Conservation (phyloP, 1,140 invertebrate species). For the Dinothrombium tinctorium region DNA sequence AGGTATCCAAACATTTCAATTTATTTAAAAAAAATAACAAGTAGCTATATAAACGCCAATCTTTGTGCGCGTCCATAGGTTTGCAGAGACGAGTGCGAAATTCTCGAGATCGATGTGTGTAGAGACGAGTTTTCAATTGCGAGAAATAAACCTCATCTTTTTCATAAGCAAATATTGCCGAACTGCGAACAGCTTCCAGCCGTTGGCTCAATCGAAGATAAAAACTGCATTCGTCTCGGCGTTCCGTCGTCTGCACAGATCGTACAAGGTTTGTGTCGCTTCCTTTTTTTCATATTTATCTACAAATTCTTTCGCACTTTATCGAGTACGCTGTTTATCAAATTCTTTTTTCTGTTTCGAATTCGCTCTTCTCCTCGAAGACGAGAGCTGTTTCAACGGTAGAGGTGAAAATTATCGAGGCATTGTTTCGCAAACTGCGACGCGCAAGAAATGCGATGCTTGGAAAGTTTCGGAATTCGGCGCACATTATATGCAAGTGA, state of each 20-base stretch:
- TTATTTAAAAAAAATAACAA: too few species aligned
- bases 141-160: conserved; percentile 61
- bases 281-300: too few species aligned
- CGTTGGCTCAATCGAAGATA: conserved; percentile 25
- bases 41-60: too few species aligned
- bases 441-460: conserved; percentile 45
- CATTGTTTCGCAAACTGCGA: conserved; percentile 36
- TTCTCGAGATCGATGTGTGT: conserved; percentile 70
- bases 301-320: too few species aligned
- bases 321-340: too few species aligned
- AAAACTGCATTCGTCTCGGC: conserved; percentile 53
- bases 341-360: neutral
- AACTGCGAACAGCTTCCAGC: conserved; percentile 59
- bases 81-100: conserved; percentile 67
- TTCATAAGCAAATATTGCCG: conserved; percentile 42
- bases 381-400: conserved; percentile 56
- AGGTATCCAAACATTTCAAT: too few species aligned
- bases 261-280: too few species aligned
- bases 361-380: conserved; percentile 11
- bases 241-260: conserved; percentile 38
- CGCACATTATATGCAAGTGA: conserved; percentile 38
- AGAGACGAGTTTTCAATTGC: conserved; percentile 78
- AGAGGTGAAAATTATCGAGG: conserved; percentile 56
- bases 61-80: too few species aligned
- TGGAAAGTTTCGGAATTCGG: conserved; percentile 50